These are phyloP conservation scores for Julus scandinavius DNA, from an alignment of 2,888 invertebrate genomes.

Conservation along the genomic window DNA sequence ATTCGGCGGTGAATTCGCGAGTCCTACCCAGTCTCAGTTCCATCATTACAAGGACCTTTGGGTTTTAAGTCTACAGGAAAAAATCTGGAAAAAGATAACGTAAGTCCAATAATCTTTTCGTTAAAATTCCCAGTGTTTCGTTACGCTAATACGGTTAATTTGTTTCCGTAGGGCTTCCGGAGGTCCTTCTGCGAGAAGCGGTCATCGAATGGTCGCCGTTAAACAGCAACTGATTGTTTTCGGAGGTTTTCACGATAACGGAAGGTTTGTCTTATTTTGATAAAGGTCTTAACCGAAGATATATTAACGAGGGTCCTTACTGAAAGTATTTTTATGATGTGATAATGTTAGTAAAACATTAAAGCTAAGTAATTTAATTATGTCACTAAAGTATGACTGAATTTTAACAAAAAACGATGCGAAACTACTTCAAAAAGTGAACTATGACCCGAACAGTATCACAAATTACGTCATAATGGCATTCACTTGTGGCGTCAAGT, in stretches of 20 bases:
- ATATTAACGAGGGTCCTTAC: no score
- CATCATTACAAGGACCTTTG: constrained; percentile 93
- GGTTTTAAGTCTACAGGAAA: constrained; percentile 80
- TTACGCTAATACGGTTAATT: not conserved
- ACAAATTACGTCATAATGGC: no score
- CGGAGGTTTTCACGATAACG: constrained; percentile 92
- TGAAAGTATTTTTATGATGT: no score
- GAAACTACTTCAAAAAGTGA: no score
- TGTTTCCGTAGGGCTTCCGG: constrained; percentile 69
- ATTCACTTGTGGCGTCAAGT: no score
- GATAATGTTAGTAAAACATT: no score
- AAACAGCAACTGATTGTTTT: constrained; percentile 85
- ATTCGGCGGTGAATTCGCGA: constrained; percentile 94
- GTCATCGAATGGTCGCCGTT: constrained; percentile 86
- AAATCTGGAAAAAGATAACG: constrained; percentile 84
- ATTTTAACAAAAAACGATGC: no score
- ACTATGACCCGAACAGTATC: no score
- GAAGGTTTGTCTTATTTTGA: constrained; percentile 64
- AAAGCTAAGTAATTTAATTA: no score
- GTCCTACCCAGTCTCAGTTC: constrained; percentile 89
- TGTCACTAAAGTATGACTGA: no score
- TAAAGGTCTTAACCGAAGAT: no score
- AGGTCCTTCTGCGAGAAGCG: constrained; percentile 86
- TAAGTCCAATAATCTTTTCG: constrained; percentile 61
- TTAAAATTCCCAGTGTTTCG: no score